Base-by-base conservation (phyloP, 2,797 vertebrate genomes). In the Leucoraja ocellata region DNA sequence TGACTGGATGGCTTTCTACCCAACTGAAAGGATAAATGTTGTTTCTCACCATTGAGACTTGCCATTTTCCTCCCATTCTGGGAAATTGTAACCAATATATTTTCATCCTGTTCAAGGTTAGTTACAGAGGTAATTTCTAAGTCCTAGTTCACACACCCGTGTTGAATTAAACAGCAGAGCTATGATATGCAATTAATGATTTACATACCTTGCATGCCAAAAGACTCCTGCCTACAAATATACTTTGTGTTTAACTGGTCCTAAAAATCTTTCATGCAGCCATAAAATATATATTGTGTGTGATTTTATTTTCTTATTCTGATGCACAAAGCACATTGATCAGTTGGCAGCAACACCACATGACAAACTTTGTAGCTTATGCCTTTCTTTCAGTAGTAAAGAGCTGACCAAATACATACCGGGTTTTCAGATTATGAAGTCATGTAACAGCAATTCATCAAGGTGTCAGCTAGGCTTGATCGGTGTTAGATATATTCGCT, bases 371-470 rank as follows among this genome's bases (percentile, higher is more conserved):
- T 76, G 39, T 25, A 1, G 71, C 39, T 91, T 92, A 76, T 58
- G 73, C 90, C 90, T 76, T 92, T 92, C 71, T 92, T 58, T 76
- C 46, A 6, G 90, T 28, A 74, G 68, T 74, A 73, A 74, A 92
- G 23, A 46, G 71, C 90, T 92, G 90, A 92, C 90, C 90, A 92
- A 76, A 76, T 92, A 92, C 46, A 54, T 58, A 76, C 71, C 13
- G 71, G 39, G 71, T 71, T 92, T 54, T 92, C 65, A 92, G 90
- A 92, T 92, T 88, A 76, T 92, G 90, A 92, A 92, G 90, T 39
- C 73, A 58, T 92, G 71, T 74, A 92, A 92, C 71, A 74, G 71
- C 90, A 92, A 92, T 92, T 92, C 90, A 92, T 92, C 90, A 92
- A 76, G 68, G 76, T 92, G 90, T 92, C 90, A 76, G 90, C 90